Conservation (phyloP, 2,888 invertebrate species). For the Resseliella maxima region DNA sequence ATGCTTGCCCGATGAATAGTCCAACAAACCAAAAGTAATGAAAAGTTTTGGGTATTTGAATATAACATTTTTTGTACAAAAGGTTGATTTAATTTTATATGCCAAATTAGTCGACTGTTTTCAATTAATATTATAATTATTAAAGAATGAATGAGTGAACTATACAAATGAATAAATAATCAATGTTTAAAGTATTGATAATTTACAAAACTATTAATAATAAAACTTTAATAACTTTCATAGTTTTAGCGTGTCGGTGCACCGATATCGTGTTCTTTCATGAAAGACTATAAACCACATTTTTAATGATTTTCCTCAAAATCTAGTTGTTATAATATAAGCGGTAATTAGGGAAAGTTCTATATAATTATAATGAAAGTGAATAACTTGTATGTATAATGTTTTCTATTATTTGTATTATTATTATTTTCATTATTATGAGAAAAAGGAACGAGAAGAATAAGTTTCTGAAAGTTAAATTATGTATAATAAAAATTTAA, state of each 20-base stretch:
- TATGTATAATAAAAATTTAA: neutral
- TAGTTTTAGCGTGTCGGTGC: too few relatives aligned
- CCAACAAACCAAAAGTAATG: neutral
- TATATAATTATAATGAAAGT: neutral
- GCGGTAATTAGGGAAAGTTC: neutral
- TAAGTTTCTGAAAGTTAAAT: neutral
- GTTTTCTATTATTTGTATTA: neutral
- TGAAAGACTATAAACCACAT: too few relatives aligned
- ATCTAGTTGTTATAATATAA: neutral
- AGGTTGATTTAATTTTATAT: neutral
- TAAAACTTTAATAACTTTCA: too few relatives aligned
- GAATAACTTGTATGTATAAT: neutral
- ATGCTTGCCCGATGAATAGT: neutral
- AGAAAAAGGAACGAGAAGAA: neutral
- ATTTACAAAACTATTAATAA: too few relatives aligned
- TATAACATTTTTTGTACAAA: neutral
- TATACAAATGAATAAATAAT: neutral
- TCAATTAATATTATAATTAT: too few relatives aligned
- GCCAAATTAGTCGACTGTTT: neutral
- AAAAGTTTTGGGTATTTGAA: neutral
- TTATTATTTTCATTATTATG: too few relatives aligned
- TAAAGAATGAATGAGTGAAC: too few relatives aligned
- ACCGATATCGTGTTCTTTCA: too few relatives aligned
- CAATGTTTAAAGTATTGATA: too few relatives aligned
- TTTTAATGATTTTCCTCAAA: slow-evolving; percentile 26